These are phyloP conservation scores for Charaxes varanes DNA, from an alignment of 1,140 invertebrate species.

Conservation along the genomic window DNA sequence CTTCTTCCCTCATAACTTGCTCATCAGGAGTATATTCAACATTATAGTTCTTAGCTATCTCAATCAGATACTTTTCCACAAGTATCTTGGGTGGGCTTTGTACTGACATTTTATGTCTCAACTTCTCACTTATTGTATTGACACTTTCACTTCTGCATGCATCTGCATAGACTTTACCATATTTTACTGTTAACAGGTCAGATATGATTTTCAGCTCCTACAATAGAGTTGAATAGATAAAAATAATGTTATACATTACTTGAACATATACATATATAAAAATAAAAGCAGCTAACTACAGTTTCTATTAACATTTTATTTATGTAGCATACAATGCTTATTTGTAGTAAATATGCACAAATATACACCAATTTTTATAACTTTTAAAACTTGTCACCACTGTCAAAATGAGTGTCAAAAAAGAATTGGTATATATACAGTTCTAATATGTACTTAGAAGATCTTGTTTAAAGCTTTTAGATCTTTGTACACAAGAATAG, in stretches of 20 bases:
- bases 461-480: too few species aligned
- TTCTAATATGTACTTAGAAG: too few species aligned
- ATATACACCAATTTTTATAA: too few species aligned
- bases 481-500: too few species aligned
- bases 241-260: not conserved
- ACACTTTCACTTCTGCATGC: slow-evolving; percentile 90
- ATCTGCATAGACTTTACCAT: slow-evolving; percentile 94
- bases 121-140: slow-evolving; percentile 88
- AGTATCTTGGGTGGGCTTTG: slow-evolving; percentile 97
- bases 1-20: slow-evolving; percentile 90
- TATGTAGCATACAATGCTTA: too few species aligned
- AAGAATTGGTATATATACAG: too few species aligned
- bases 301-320: too few species aligned
- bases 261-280: slow-evolving; percentile 6
- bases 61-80: slow-evolving; percentile 96
- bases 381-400: too few species aligned
- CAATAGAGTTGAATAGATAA: slow-evolving; percentile 15
- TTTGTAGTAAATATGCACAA: too few species aligned
- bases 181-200: slow-evolving; percentile 93
- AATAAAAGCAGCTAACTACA: too few species aligned
- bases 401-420: too few species aligned
- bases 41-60: slow-evolving; percentile 97
- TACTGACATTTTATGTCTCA: slow-evolving; percentile 96
- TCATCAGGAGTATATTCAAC: slow-evolving; percentile 95
- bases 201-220: slow-evolving; percentile 93